Base-by-base conservation (phyloP, 2,797 vertebrate genomes). In the Ataeniobius toweri region DNA sequence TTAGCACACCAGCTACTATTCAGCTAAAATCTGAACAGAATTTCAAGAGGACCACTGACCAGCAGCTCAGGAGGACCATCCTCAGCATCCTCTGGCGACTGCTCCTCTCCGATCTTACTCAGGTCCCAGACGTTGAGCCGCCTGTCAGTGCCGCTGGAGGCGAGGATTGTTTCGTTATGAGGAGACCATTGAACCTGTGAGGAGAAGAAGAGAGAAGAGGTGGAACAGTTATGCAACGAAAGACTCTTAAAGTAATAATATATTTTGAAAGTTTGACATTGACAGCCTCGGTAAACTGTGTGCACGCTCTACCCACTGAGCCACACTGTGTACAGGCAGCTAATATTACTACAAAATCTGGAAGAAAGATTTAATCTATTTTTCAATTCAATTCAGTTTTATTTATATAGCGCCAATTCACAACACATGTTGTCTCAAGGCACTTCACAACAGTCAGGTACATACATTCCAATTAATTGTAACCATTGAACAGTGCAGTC, bases 21-120 rank as follows among this genome's bases (percentile, higher is more conserved):
- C 6, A n/a, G 26, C 46, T 22, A 56, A 48, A 65, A 56, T 7
- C 46, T 8, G 74, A 10, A 26, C 50, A 1, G 16, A 28, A n/a
- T 69, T 51, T 9, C 36, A 20, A 6, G n/a, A 26, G n/a, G 6
- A 53, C 13, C 84, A 88, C 96, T 93, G 81, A 98, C 98, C 97
- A 99, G 83, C 77, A 99, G 94, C 90, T 99, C 98, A 41, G 98
- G 98, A 85, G 98, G 98, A 0, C 98, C 98, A 68, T 99, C 98
- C 89, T 99, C 98, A 82, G 97, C 98, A 92, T 99, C 97, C 83
- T 99, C 98, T 5, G 98, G 97, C 1, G 98, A 99, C 73, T 99
- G 98, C 59, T 99, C 98, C 86, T 99, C 98, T 89, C 98, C 98
- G 72, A 99, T 99, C 97, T 99, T 99, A 94, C 98, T 99, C 91